Evolutionary conservation across 2,797 vertebrate genomes (phyloP), one percentile per base, ranked within the genome.

Genomic region (Lepilemur septentrionalis): DNA sequence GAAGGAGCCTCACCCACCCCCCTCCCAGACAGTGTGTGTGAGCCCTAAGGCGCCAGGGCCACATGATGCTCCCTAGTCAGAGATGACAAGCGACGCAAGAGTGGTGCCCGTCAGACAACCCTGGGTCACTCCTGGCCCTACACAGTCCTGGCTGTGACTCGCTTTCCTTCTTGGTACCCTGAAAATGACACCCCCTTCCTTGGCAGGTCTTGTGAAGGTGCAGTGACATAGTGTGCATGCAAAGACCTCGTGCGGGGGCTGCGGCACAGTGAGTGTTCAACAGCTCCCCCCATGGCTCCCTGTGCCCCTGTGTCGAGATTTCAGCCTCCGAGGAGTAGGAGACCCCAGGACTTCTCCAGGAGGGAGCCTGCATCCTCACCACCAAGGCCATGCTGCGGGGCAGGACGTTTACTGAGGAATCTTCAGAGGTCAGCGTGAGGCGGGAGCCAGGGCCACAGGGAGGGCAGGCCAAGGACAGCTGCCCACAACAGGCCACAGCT

Each of bases 401-500:
- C 38, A 69, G 50, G 73, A 13, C 50, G 92, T 83, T n/a, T 13
- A 25, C 8, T 9, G 55, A 50, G 90, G 72, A 55, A 52, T 83
- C 59, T 72, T 50, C 76, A 57, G 72, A 84, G 80, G 93, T 90
- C 75, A 38, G 88, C 15, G 59, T 86, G 73, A 86, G 83, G 87
- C 2, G 3, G 67, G 41, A 48, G 72, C 70, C 70, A 18, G 61
- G 72, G 92, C 63, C 83, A 52, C 4, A 0, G 83, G 50, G 46
- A 61, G 25, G 80, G 76, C 5, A 5, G 23, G 35, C 79, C 59
- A 13, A 79, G 85, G 83, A 50, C 85, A n/a, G 92, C 82, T 55
- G 61, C 61, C 61, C 82, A 61, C 22, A 43, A 76, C 88, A 83
- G 70, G 75, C 46, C 25, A 0, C 83, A 57, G 93, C 87, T 23